phyloP scores from a whole-genome alignment of 2,888 invertebrate species.

The Leuctra nigra region DNA sequence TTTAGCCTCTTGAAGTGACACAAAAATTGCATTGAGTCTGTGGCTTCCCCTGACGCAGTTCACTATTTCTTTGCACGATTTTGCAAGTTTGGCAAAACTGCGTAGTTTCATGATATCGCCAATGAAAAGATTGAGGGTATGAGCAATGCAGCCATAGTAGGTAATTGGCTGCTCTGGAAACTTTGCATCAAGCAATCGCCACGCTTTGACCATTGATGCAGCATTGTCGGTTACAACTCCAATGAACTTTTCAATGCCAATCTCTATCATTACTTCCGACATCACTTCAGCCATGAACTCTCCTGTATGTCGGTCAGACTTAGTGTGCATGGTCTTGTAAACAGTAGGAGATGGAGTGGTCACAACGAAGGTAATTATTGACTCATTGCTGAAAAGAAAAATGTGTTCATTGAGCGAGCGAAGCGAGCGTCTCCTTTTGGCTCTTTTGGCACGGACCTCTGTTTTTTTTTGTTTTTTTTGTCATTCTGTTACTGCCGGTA shows the following conservation, averaged over 20 bases:
- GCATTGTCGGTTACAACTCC: slow-evolving; percentile 29
- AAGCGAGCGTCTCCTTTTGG: too few species aligned
- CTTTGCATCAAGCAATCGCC: slow-evolving; percentile 30
- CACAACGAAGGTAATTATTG: slow-evolving; percentile 32
- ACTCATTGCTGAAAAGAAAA: slow-evolving; percentile 27
- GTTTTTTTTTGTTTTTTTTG: too few species aligned
- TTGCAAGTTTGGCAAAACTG: slow-evolving; percentile 25
- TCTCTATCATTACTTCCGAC: slow-evolving; percentile 13
- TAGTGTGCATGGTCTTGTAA: slow-evolving; percentile 30
- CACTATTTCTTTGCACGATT: slow-evolving; percentile 28
- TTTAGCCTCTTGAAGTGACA: not conserved
- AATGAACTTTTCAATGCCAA: not conserved
- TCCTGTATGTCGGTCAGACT: slow-evolving; percentile 30
- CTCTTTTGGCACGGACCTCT: too few species aligned
- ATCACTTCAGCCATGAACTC: slow-evolving; percentile 29
- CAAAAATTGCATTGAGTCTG: slow-evolving; percentile 20
- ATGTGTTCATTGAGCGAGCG: too few species aligned
- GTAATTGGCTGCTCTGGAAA: slow-evolving; percentile 21
- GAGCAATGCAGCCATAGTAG: slow-evolving; percentile 25
- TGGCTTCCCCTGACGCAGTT: slow-evolving; percentile 32
- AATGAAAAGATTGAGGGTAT: slow-evolving; percentile 32
- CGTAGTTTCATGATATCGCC: slow-evolving; percentile 30
- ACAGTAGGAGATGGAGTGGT: slow-evolving; percentile 33
- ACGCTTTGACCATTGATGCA: slow-evolving; percentile 31
- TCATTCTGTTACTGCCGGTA: too few species aligned